Evolutionary conservation across 2,113 vertebrate genomes (phyloP).

Genomic region (Brachirus orientalis): DNA sequence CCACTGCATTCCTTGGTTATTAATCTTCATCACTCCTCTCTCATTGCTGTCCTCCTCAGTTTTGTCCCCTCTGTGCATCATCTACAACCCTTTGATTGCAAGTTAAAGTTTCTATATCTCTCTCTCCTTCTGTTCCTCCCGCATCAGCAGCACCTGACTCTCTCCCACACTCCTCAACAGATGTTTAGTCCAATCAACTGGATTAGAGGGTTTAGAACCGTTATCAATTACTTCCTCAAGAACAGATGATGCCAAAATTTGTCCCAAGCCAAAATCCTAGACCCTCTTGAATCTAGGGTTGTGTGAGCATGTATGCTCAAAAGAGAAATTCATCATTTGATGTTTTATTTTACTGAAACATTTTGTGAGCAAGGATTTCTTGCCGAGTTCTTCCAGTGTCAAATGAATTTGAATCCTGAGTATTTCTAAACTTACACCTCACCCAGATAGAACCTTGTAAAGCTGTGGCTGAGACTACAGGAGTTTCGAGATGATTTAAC

Average conservation of each 20-base stretch:
- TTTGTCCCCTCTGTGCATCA: constrained; percentile 20
- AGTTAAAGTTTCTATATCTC: constrained; percentile 24
- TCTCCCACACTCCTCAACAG: constrained; percentile 30
- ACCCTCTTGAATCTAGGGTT: constrained; percentile 21
- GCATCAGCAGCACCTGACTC: constrained; percentile 11
- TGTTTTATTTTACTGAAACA: no score
- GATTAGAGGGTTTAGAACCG: constrained; percentile 54
- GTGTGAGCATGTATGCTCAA: neutral
- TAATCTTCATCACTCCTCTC: constrained; percentile 47
- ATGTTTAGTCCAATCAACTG: constrained; percentile 64
- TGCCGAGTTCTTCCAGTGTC: no score
- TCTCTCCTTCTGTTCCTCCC: constrained; percentile 7
- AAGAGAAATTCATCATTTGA: no score
- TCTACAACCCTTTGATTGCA: constrained; percentile 35
- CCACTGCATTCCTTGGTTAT: constrained; percentile 42
- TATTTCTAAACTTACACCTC: no score
- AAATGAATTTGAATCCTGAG: no score
- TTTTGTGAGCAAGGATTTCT: no score
- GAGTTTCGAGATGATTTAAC: no score
- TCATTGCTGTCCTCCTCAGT: constrained; percentile 14
- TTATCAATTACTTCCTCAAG: constrained; percentile 63
- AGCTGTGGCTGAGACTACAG: no score
- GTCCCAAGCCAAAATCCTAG: constrained; percentile 30
- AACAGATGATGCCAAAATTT: constrained; percentile 38
- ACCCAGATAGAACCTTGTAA: no score